Base-by-base conservation (phyloP, 2,797 vertebrate species). In the Anas flavirostris region DNA sequence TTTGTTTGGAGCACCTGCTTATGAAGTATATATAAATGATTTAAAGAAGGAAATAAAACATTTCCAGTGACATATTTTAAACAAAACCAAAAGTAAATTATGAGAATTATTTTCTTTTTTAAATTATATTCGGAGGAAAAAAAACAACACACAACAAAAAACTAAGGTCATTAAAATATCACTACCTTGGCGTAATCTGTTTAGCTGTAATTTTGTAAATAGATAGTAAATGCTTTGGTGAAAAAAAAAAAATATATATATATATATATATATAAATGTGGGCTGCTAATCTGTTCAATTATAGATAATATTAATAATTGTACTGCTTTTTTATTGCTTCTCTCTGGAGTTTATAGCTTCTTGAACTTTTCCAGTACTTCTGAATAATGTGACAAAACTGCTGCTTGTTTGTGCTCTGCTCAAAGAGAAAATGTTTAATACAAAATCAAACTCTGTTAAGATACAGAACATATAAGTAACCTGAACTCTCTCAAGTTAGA, bases 281-380 rank as follows among this genome's bases (percentile, higher is more conserved):
- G 12, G 46, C 46, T 62, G 23, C 73, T 83, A 88, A 80, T 94
- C 86, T 87, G 25, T 73, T 91, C 88, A 89, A 94, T 82, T 93
- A 86, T 89, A 66, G 75, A 91, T 87, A 72, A 88, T 14, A 15
- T 55, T 84, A 92, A 78, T 23, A 73, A 91, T 89, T 88, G 78
- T 92, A 92, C 86, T 90, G 74, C 46, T 83, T 35, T 52, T 92
- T 73, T 52, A 86, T 81, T 89, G 48, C 56, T 86, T 83, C 37
- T 50, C 3, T 73, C 52, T 62, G 15, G 84, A 56, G 46, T 83
- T 92, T 94, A 82, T 41, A 86, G 43, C 66, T 86, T 82, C 48
- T 86, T 35, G 6, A 92, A 82, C 35, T 90, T 94, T 81, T 86
- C 23, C 19, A 56, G 8, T 29, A 46, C 39, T 78, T 87, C 43